Evolutionary conservation across 2,888 invertebrate genomes (phyloP), one percentile per base, ranked within the genome.

Genomic region (Merodon equestris): DNA sequence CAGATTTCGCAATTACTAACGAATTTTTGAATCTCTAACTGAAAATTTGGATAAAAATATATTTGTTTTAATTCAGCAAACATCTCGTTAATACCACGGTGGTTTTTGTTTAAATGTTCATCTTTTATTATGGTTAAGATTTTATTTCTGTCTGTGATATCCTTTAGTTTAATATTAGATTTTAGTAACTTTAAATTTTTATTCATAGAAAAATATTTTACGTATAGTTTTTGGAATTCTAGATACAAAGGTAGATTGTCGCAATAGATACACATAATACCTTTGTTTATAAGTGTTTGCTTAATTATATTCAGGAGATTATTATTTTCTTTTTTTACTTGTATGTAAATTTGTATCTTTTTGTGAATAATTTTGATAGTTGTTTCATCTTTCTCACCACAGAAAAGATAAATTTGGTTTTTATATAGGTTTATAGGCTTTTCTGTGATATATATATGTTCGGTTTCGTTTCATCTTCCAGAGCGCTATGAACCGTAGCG

Each of bases 1-100:
- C 66, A 66, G 47, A 57, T 42, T 15, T 56, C 56, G 40, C 66
- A 67, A 27, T 67, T 67, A 15, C 50, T 67, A n/a, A 34, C 10
- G 14, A 67, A 57, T 36, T 67, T 67, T n/a, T 67, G 67, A 17
- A 67, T 67, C 34, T 57, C 34, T 13, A 17, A 12, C 45, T 58
- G 58, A 12, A 57, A 34, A 45, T 45, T 38, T 38, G 53, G 56
- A 36, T 19, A 42, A 19, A 42, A 56, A 19, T 45, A n/a, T n/a
- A 12, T 12, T 13, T 14, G 7, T 34, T 34, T 57, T 7, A 57
- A 9, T 34, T 57, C 57, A 18, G 18, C 7, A 12, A 45, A 12
- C 3, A 44, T 34, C 40, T 57, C 57, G 9, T 27, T 45, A 14
- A 57, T 57, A n/a, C 34, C 44, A 9, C 54, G 42, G 36, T 64